phyloP scores from a whole-genome alignment of 2,888 invertebrate species.

The Tinea trinotella region DNA sequence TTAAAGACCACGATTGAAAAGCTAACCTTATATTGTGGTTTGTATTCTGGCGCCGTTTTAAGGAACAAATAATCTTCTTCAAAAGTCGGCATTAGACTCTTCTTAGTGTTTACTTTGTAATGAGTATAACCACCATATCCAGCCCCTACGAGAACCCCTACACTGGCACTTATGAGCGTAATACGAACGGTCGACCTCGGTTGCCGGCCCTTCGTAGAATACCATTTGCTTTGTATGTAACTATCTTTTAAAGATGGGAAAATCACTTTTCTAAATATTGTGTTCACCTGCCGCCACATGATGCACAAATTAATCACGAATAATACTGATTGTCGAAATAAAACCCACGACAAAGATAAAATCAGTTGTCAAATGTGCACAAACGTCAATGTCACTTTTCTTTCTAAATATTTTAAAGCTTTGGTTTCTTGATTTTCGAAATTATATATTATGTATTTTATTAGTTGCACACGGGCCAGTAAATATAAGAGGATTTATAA shows the following conservation, averaged over 20 bases:
- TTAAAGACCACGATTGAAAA: too few relatives aligned
- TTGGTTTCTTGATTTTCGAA: too few relatives aligned
- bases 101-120: conserved; percentile 56
- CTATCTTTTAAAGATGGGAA: conserved; percentile 44
- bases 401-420: too few relatives aligned
- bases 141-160: conserved; percentile 71
- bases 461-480: too few relatives aligned
- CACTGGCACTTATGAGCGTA: conserved; percentile 70
- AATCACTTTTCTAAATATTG: conserved; percentile 43
- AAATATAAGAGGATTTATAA: too few relatives aligned
- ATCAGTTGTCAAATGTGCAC: too few relatives aligned
- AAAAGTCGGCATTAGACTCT: conserved; percentile 33
- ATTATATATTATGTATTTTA: too few relatives aligned
- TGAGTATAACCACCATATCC: conserved; percentile 69
- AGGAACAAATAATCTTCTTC: conserved; percentile 59
- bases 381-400: background rate
- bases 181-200: conserved; percentile 59
- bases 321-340: background rate
- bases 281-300: conserved; percentile 58
- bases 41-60: conserved; percentile 58
- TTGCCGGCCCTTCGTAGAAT: conserved; percentile 48
- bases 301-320: conserved; percentile 21
- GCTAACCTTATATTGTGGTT: conserved; percentile 66
- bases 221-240: conserved; percentile 36
- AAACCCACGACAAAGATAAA: background rate